phyloP scores from a whole-genome alignment of 1,140 invertebrate genomes.

The Harpegnathos saltator region DNA sequence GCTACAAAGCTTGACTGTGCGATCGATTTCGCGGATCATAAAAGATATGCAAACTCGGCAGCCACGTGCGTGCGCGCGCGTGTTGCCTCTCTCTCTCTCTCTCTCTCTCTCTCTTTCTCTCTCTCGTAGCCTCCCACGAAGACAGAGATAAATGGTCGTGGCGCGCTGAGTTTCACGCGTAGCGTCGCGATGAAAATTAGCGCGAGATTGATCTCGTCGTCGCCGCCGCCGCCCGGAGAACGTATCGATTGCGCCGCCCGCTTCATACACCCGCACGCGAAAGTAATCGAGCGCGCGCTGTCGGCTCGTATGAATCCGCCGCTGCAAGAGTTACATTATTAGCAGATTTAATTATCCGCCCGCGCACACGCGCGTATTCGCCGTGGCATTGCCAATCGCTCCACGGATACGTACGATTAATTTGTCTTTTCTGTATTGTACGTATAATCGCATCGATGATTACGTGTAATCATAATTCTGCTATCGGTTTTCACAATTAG shows the following conservation, averaged over 20 bases:
- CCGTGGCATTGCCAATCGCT: not conserved
- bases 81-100: no score
- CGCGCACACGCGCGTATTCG: no score
- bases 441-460: not conserved
- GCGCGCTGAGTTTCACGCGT: not conserved
- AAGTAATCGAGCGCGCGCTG: no score
- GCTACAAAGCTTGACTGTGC: slow-evolving; percentile 49
- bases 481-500: slow-evolving; percentile 3
- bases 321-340: not conserved
- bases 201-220: slow-evolving; percentile 1
- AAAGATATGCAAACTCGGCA: slow-evolving; percentile 60
- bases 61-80: slow-evolving; percentile 17
- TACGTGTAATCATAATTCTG: slow-evolving; percentile 8
- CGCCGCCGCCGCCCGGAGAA: not conserved
- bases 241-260: not conserved
- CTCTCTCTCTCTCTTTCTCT: no score
- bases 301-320: no score
- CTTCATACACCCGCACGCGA: no score
- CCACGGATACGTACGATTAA: not conserved
- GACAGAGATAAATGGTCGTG: slow-evolving; percentile 42
- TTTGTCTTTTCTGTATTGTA: not conserved
- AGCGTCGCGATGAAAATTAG: slow-evolving; percentile 19
- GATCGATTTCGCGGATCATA: slow-evolving; percentile 65
- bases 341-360: not conserved
- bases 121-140: slow-evolving; percentile 28